phyloP scores from a whole-genome alignment of 2,888 invertebrate species.

The Trypoxylon attenuatum region DNA sequence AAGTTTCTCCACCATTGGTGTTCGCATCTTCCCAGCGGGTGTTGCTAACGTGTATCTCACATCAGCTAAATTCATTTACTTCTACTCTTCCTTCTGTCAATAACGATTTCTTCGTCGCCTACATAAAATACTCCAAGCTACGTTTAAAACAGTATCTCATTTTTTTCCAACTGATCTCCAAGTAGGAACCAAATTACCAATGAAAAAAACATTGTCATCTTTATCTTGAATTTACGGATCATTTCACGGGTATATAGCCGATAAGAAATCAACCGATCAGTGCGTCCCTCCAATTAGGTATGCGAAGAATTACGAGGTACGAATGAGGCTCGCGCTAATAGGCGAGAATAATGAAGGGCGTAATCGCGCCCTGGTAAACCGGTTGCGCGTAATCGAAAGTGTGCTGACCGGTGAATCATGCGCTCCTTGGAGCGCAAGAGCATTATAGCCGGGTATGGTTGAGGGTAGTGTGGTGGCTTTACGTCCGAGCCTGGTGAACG shows the following conservation, averaged over 20 bases:
- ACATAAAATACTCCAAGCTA: not conserved
- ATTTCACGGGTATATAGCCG: too few relatives aligned
- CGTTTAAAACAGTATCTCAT: too few relatives aligned
- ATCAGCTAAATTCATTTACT: constrained; percentile 9
- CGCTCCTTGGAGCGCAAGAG: not conserved
- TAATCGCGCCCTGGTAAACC: not conserved
- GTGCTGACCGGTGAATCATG: constrained; percentile 14
- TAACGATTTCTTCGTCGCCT: not conserved
- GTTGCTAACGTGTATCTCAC: not conserved
- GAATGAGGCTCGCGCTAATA: not conserved
- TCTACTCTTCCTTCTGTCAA: not conserved
- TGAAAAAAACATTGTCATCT: too few relatives aligned
- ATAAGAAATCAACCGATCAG: not conserved
- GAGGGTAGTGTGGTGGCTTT: constrained; percentile 14
- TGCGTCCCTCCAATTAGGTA: not conserved
- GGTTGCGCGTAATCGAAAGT: not conserved
- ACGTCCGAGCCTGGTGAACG: constrained; percentile 15
- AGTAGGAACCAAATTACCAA: too few relatives aligned
- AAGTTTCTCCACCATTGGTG: constrained; percentile 8
- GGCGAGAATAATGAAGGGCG: not conserved
- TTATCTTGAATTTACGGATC: too few relatives aligned
- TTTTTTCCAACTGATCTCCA: too few relatives aligned
- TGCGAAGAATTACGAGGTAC: too few relatives aligned
- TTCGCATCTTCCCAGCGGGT: constrained; percentile 2
- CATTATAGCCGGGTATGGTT: constrained; percentile 1